Evolutionary conservation across 2,113 vertebrate species (phyloP).

Genomic region (Piaya cayana): DNA sequence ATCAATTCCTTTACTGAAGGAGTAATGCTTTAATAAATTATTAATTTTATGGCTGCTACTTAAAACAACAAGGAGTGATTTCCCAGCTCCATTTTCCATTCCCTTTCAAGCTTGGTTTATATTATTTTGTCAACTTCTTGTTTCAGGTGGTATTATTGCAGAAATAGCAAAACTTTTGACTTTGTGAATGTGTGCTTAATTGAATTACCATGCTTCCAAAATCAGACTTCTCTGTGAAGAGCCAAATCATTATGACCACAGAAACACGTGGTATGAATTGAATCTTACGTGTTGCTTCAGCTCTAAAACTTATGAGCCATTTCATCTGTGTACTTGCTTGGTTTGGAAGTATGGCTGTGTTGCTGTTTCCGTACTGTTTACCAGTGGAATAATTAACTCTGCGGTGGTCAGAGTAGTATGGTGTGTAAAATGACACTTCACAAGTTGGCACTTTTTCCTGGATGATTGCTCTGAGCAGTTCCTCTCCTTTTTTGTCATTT

Average conservation of each 20-base stretch:
- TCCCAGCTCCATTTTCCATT: not conserved
- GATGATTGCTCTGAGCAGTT: not conserved
- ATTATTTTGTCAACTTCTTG: conserved; percentile 26
- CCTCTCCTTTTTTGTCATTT: not conserved
- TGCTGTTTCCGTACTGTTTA: not conserved
- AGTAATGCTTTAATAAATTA: not conserved
- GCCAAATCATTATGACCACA: conserved; percentile 3
- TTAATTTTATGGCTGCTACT: not conserved
- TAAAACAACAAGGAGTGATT: not conserved
- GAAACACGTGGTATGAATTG: conserved; percentile 7
- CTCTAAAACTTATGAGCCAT: not conserved
- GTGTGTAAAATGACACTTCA: not conserved
- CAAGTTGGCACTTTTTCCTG: not conserved
- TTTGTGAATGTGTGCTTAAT: conserved; percentile 25
- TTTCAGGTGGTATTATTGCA: conserved; percentile 42
- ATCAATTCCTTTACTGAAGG: not conserved
- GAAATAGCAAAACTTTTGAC: conserved; percentile 30
- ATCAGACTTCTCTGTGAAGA: conserved; percentile 33
- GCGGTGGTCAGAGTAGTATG: not conserved
- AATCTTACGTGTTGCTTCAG: conserved; percentile 12
- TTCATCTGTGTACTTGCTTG: not conserved
- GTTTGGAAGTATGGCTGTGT: not conserved
- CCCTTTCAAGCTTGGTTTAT: not conserved
- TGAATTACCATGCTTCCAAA: conserved; percentile 26
- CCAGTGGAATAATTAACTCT: not conserved